These are phyloP conservation scores for Bubo scandiacus DNA, from an alignment of 2,113 vertebrate species.

Conservation along the genomic window DNA sequence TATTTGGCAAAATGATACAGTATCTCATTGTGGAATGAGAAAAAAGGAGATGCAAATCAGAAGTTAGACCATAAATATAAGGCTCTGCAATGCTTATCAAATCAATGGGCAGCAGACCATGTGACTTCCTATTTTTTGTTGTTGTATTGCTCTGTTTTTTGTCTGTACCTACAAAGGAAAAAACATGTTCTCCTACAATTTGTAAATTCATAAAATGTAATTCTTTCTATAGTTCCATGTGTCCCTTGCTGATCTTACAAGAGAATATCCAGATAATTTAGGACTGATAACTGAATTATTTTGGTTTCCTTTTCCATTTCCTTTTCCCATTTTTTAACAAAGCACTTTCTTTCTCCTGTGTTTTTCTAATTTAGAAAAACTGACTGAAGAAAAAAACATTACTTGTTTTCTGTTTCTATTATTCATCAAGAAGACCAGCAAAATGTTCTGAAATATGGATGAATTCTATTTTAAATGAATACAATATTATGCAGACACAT, in stretches of 20 bases:
- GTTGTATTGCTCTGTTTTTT: neutral
- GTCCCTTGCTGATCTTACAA: neutral
- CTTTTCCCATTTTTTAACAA: neutral
- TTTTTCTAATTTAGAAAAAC: neutral
- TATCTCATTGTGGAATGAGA: neutral
- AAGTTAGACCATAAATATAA: neutral
- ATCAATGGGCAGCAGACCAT: neutral
- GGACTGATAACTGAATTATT: slow-evolving; percentile 18
- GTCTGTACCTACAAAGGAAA: neutral
- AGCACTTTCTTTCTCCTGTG: neutral
- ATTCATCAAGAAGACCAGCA: neutral
- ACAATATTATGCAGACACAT: neutral
- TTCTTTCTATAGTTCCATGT: neutral
- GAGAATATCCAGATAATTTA: neutral
- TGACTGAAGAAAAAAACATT: neutral
- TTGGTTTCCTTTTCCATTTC: slow-evolving; percentile 27
- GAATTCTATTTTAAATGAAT: neutral
- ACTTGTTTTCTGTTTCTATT: neutral
- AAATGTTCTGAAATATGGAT: neutral
- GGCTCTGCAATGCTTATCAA: neutral
- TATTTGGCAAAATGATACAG: slow-evolving; percentile 49
- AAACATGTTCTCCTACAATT: neutral
- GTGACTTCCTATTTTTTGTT: neutral
- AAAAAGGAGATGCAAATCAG: slow-evolving; percentile 44
- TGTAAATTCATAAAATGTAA: neutral